phyloP scores from a whole-genome alignment of 2,888 invertebrate species.

The Chrysolina haemoptera region DNA sequence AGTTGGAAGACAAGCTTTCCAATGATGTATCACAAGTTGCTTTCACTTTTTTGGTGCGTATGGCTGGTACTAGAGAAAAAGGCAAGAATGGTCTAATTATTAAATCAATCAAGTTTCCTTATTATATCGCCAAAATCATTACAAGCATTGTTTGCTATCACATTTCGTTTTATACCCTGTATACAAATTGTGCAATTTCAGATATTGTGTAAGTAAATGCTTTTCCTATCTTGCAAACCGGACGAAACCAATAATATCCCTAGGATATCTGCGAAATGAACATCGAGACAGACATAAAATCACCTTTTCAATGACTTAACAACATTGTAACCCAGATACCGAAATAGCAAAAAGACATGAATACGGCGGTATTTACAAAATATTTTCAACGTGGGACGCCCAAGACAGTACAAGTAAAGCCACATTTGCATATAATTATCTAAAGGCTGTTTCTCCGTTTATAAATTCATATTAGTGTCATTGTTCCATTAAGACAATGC shows the following conservation, averaged over 20 bases:
- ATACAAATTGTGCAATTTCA: background rate
- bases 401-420: slow-evolving; percentile 25
- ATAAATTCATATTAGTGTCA: slow-evolving; percentile 59
- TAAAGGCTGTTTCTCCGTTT: slow-evolving; percentile 47
- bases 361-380: slow-evolving; percentile 18
- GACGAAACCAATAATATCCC: slow-evolving; percentile 9
- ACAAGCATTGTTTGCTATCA: too few relatives aligned
- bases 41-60: too few relatives aligned
- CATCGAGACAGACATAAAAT: background rate
- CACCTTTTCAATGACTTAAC: background rate
- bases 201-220: background rate
- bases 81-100: too few relatives aligned
- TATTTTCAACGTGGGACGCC: slow-evolving; percentile 9
- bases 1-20: too few relatives aligned
- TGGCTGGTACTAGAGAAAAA: too few relatives aligned
- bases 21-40: too few relatives aligned
- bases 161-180: background rate
- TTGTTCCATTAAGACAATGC: slow-evolving; percentile 60
- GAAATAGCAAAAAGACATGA: slow-evolving; percentile 15
- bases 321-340: background rate
- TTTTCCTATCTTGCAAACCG: background rate
- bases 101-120: too few relatives aligned
- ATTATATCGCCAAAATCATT: too few relatives aligned
- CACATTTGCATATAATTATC: slow-evolving; percentile 34
- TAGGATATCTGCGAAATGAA: slow-evolving; percentile 3